Percentiles rank a stretch among this genome's conserved stretches.
Evolutionary conservation across 2,888 invertebrate genomes (phyloP).

Genomic region (Acanthosepion pharaonis): DNA sequence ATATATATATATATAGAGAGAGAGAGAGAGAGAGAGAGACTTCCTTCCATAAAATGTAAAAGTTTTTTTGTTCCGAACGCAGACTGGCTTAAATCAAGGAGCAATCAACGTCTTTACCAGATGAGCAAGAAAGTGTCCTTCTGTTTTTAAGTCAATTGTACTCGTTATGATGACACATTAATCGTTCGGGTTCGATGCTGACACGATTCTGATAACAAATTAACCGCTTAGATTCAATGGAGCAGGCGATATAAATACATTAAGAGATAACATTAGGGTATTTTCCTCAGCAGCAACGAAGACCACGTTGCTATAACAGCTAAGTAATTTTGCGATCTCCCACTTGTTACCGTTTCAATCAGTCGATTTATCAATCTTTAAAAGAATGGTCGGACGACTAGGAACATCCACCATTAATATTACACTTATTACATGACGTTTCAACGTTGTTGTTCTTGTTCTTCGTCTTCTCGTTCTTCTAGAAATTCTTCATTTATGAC

Average conservation of each 20-base stretch:
- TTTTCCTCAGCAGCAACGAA: background rate
- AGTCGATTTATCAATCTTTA: background rate
- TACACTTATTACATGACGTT: background rate
- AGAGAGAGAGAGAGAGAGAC: no score
- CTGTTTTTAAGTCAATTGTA: no score
- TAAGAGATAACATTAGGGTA: background rate
- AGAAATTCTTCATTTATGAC: background rate
- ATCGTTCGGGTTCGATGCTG: no score
- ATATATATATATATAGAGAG: no score
- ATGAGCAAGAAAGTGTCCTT: no score
- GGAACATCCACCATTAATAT: background rate
- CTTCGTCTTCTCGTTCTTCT: background rate
- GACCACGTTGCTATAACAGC: background rate
- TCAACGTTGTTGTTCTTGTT: background rate
- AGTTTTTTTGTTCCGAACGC: no score
- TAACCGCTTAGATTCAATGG: background rate
- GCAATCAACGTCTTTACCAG: no score
- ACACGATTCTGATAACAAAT: background rate
- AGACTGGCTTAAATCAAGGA: no score
- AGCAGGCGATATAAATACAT: background rate
- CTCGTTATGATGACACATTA: no score
- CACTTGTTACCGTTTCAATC: background rate
- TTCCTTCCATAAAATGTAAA: no score
- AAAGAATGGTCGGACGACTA: background rate
- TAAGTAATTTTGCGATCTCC: background rate